Evolutionary conservation across 1,140 invertebrate genomes (phyloP).

Genomic region (Vanessa tameamea): DNA sequence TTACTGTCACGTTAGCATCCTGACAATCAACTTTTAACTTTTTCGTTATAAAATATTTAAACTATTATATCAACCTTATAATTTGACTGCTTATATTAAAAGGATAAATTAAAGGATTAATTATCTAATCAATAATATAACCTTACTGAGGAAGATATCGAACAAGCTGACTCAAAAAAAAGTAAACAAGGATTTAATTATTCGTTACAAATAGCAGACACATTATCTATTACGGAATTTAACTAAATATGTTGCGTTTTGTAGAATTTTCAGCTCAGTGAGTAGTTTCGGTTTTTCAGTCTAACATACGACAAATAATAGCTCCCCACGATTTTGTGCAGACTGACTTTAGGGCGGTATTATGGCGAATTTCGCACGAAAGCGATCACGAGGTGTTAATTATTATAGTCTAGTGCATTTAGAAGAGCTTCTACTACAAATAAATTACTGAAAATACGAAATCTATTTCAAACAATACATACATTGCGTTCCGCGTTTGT

Average conservation of each 20-base stretch:
- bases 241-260: background rate
- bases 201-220: too few relatives aligned
- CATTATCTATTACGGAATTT: too few relatives aligned
- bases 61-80: too few relatives aligned
- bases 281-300: background rate
- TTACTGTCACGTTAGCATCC: too few relatives aligned
- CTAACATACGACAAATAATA: slow-evolving; percentile 15
- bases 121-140: too few relatives aligned
- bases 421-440: slow-evolving; percentile 41
- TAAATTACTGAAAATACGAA: slow-evolving; percentile 13
- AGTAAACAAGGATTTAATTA: too few relatives aligned
- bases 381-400: slow-evolving; percentile 55
- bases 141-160: too few relatives aligned
- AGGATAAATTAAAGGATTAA: too few relatives aligned
- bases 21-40: too few relatives aligned
- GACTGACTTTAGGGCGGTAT: slow-evolving; percentile 38
- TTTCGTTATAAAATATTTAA: too few relatives aligned
- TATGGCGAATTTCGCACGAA: slow-evolving; percentile 45
- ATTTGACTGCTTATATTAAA: too few relatives aligned
- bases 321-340: slow-evolving; percentile 27
- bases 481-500: slow-evolving; percentile 13
- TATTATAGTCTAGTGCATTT: slow-evolving; percentile 65
- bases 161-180: too few relatives aligned
- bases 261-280: background rate
- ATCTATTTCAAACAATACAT: background rate